Conservation (phyloP, 92 coral and sea anemone genomes). For the Porites cylindrica region DNA sequence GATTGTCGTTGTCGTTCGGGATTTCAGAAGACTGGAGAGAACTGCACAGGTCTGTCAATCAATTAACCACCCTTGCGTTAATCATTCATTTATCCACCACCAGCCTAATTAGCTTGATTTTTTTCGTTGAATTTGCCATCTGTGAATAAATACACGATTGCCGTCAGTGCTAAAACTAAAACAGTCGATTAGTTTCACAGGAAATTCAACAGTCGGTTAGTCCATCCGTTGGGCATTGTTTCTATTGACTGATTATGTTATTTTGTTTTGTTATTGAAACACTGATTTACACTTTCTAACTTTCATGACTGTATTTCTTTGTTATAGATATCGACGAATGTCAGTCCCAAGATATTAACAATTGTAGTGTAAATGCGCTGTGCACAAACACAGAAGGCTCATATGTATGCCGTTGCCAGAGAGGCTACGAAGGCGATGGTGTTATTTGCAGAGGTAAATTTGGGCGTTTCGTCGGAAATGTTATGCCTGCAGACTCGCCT, state of each 20-base stretch:
- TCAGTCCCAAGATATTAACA: neutral
- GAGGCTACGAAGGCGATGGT: conserved; percentile 52
- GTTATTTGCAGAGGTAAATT: conserved; percentile 52
- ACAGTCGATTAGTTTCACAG: too few species aligned
- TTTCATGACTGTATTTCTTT: neutral
- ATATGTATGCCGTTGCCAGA: conserved; percentile 58
- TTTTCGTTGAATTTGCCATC: neutral
- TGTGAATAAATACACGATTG: too few species aligned
- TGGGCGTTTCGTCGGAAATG: neutral
- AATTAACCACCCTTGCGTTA: neutral
- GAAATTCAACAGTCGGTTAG: neutral
- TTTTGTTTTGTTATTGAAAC: too few species aligned
- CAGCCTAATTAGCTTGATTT: neutral
- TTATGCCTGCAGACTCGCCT: too few species aligned
- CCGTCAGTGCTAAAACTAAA: too few species aligned
- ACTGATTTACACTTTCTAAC: neutral
- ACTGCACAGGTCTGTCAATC: conserved; percentile 55
- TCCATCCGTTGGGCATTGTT: neutral
- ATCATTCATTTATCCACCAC: neutral
- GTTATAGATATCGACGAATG: conserved; percentile 20
- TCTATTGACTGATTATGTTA: too few species aligned
- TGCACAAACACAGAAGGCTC: conserved; percentile 53
- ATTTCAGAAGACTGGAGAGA: conserved; percentile 44
- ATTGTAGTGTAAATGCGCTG: conserved; percentile 16
- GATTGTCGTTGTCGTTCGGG: conserved; percentile 66